Evolutionary conservation across 1,140 invertebrate genomes (phyloP).

Genomic region (Popillia japonica): DNA sequence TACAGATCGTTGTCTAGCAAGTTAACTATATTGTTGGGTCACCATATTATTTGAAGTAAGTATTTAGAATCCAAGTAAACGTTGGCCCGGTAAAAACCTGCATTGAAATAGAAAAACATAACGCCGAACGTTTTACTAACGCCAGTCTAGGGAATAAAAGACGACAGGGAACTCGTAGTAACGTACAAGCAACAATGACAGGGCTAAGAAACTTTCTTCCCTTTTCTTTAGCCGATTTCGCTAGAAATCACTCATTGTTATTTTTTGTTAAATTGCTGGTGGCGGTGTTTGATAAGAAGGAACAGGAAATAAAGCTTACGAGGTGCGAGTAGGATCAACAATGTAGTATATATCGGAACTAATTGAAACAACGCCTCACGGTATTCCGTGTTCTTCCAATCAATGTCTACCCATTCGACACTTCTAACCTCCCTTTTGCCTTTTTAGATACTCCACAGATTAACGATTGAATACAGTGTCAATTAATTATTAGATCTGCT

Average conservation of each 20-base stretch:
- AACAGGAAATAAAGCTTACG: slow-evolving; percentile 26
- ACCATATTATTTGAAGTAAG: too few relatives aligned
- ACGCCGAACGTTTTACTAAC: not conserved
- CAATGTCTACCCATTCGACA: slow-evolving; percentile 20
- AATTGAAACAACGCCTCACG: slow-evolving; percentile 34
- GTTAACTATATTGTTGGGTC: too few relatives aligned
- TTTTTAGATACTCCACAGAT: not conserved
- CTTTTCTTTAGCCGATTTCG: not conserved
- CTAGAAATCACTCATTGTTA: slow-evolving; percentile 11
- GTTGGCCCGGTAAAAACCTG: not conserved
- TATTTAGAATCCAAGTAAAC: too few relatives aligned
- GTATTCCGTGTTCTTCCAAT: slow-evolving; percentile 15
- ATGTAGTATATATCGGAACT: not conserved
- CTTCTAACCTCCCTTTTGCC: slow-evolving; percentile 1
- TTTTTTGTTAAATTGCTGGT: slow-evolving; percentile 19
- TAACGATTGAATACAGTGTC: not conserved
- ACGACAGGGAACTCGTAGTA: not conserved
- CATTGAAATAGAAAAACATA: slow-evolving; percentile 1
- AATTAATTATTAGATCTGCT: not conserved
- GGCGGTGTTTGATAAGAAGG: slow-evolving; percentile 19
- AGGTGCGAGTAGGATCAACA: not conserved
- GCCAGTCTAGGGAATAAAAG: not conserved
- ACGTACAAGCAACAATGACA: slow-evolving; percentile 1
- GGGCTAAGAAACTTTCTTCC: not conserved
- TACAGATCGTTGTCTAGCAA: too few relatives aligned